These are phyloP conservation scores for Erebia palarica DNA, from an alignment of 2,888 invertebrate species.

Conservation along the genomic window DNA sequence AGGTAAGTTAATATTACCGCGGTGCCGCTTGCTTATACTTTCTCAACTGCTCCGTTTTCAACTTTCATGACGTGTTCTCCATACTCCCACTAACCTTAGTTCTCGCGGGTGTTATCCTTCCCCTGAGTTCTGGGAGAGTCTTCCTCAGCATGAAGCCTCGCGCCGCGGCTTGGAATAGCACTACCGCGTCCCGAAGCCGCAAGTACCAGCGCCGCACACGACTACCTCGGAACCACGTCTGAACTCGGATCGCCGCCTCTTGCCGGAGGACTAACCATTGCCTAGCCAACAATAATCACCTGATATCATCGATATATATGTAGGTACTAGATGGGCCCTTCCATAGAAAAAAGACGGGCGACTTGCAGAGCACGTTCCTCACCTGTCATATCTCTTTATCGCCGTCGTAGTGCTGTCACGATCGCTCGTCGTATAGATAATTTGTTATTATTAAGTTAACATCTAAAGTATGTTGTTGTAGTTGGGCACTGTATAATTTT, in stretches of 20 bases:
- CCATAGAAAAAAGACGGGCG: too few relatives aligned
- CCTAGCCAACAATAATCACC: conserved; percentile 46
- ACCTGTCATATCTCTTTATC: too few relatives aligned
- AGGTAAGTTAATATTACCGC: not conserved
- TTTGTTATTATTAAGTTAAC: too few relatives aligned
- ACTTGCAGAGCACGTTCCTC: too few relatives aligned
- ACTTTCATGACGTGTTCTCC: not conserved
- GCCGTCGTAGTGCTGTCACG: too few relatives aligned
- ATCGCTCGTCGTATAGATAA: too few relatives aligned
- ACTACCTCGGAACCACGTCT: conserved; percentile 90
- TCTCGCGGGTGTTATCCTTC: conserved; percentile 43
- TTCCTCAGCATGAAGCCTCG: conserved; percentile 85
- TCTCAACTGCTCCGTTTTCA: not conserved
- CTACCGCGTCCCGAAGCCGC: conserved; percentile 82
- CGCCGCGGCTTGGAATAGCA: conserved; percentile 88
- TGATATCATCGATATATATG: not conserved
- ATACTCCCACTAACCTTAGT: conserved; percentile 30
- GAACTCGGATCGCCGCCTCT: conserved; percentile 86
- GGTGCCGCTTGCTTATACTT: not conserved
- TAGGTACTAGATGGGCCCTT: too few relatives aligned
- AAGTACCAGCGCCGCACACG: conserved; percentile 85
- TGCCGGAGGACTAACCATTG: conserved; percentile 77
- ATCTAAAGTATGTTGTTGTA: too few relatives aligned
- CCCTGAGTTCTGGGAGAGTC: conserved; percentile 72
- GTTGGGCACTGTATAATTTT: too few relatives aligned